A percentile compares a stretch with the other conserved stretches of the same genome.
Evolutionary conservation across 2,113 vertebrate genomes (phyloP).

Genomic region (Stercorarius parasiticus): DNA sequence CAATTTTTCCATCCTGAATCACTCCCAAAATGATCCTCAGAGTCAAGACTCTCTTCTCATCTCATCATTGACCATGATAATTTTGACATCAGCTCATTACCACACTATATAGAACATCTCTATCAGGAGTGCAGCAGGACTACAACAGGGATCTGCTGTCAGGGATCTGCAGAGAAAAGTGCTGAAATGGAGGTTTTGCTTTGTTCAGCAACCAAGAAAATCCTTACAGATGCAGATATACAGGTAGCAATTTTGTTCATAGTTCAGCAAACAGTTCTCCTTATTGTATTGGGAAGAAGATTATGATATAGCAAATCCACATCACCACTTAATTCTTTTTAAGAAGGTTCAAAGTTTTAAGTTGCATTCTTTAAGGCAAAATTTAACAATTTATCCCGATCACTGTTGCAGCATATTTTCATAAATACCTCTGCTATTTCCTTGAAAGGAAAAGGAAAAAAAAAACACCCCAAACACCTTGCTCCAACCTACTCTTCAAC

Average conservation of each 20-base stretch:
- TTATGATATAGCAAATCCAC: neutral
- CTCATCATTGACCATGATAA: neutral
- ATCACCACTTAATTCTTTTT: neutral
- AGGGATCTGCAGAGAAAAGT: neutral
- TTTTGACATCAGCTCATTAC: neutral
- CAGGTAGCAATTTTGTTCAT: neutral
- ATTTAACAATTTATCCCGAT: neutral
- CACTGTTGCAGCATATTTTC: neutral
- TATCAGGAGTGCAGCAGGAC: neutral
- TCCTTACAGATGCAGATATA: neutral
- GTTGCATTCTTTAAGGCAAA: neutral
- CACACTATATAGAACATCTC: neutral
- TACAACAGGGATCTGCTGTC: neutral
- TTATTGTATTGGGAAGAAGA: neutral
- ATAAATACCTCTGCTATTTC: neutral
- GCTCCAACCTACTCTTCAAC: neutral
- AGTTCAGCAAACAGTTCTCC: neutral
- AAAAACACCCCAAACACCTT: neutral
- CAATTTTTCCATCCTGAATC: neutral
- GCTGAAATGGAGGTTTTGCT: neutral
- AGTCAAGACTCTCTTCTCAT: neutral
- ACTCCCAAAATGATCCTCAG: neutral
- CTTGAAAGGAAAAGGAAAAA: neutral
- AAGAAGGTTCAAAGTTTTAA: neutral
- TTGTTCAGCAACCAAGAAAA: neutral